phyloP scores from a whole-genome alignment of 2,113 vertebrate genomes.

The Terrapene triunguis region DNA sequence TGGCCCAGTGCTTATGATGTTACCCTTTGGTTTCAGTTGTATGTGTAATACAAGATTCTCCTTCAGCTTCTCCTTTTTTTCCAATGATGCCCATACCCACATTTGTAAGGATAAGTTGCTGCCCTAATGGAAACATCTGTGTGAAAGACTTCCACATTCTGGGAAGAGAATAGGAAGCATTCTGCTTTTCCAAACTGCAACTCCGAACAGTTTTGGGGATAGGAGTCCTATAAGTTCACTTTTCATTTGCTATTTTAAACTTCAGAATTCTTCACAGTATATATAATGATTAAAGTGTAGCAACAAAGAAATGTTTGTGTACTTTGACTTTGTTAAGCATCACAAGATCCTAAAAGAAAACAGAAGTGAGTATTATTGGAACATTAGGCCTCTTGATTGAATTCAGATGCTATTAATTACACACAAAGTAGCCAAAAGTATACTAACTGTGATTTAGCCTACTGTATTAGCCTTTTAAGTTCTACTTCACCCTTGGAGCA shows the following conservation, averaged over 20 bases:
- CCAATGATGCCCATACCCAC: neutral
- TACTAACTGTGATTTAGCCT: slow-evolving; percentile 40
- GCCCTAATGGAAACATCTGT: neutral
- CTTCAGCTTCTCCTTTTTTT: neutral
- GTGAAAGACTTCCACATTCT: neutral
- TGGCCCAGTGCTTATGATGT: neutral
- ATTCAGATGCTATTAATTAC: slow-evolving; percentile 34
- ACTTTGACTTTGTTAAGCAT: slow-evolving; percentile 9
- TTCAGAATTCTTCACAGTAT: slow-evolving; percentile 4
- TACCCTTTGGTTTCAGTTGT: neutral
- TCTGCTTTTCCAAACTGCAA: neutral
- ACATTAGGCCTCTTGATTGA: neutral
- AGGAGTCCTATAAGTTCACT: neutral
- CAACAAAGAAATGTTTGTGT: neutral
- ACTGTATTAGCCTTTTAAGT: neutral
- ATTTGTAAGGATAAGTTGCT: neutral
- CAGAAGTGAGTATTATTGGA: slow-evolving; percentile 10
- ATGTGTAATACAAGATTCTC: neutral
- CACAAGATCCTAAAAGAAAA: slow-evolving; percentile 34
- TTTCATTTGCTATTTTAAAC: neutral
- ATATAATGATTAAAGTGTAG: slow-evolving; percentile 19
- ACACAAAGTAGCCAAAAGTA: slow-evolving; percentile 47
- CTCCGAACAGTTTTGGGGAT: neutral
- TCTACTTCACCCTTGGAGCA: neutral
- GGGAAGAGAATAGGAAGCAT: neutral